Conservation (phyloP, 2,113 vertebrate species). For the Daubentonia madagascariensis region DNA sequence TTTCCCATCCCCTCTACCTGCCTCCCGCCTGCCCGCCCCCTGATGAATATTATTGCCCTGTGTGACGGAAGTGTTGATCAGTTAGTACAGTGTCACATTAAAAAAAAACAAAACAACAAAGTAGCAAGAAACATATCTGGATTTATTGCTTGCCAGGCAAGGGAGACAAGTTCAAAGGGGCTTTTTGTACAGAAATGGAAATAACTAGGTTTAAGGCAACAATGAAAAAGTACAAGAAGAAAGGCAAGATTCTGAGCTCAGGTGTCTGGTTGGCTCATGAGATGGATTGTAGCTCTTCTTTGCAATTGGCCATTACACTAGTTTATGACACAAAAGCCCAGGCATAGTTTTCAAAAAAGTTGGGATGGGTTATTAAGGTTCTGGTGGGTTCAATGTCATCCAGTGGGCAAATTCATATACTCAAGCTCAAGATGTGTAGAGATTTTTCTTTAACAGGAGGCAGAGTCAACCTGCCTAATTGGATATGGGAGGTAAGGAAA, state of each 20-base stretch:
- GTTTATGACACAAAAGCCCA: not conserved
- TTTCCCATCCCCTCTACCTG: no score
- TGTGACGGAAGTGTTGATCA: no score
- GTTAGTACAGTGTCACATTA: not conserved
- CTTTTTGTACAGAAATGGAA: not conserved
- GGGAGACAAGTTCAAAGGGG: not conserved
- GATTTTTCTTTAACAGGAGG: not conserved
- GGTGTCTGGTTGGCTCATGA: not conserved
- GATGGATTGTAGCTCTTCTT: no score
- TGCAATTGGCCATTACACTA: not conserved
- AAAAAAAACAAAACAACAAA: not conserved
- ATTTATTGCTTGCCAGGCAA: not conserved
- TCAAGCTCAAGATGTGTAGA: not conserved
- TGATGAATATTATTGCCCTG: no score
- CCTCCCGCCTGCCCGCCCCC: no score
- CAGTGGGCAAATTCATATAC: not conserved
- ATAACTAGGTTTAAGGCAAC: not conserved
- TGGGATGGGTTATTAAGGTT: not conserved
- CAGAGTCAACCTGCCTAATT: not conserved
- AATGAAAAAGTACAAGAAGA: not conserved
- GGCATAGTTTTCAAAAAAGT: not conserved
- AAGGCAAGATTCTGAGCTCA: not conserved
- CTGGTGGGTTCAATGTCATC: not conserved
- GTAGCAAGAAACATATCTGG: not conserved
- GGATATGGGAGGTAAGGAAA: not conserved